Percentiles rank a stretch among this genome's conserved stretches.
phyloP scores from a whole-genome alignment of 2,113 vertebrate genomes.

The Nothocercus nigrocapillus region DNA sequence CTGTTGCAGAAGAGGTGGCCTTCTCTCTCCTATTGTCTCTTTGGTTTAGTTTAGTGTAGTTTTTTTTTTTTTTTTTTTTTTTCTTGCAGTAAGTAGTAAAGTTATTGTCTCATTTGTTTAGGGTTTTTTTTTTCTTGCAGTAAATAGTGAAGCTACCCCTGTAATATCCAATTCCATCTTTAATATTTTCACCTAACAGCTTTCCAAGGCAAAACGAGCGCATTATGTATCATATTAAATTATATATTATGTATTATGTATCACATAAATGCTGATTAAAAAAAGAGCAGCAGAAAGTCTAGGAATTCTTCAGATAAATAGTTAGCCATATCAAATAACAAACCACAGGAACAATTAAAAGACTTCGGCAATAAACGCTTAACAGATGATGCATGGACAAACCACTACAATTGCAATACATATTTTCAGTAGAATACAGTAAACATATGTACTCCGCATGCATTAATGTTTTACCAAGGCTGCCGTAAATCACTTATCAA shows the following conservation, averaged over 20 bases:
- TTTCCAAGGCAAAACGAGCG: not conserved
- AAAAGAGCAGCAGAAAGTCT: not conserved
- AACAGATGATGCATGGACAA: slow-evolving; percentile 11
- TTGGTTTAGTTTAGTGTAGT: not conserved
- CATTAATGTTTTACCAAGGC: slow-evolving; percentile 24
- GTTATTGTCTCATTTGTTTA: not conserved
- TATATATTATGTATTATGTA: no score
- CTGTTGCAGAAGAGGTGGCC: not conserved
- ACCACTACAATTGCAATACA: slow-evolving; percentile 30
- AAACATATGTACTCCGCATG: slow-evolving; percentile 6
- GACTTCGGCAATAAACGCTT: slow-evolving; percentile 38
- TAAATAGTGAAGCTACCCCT: not conserved
- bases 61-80: not conserved
- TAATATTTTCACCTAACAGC: not conserved
- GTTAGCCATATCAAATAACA: slow-evolving; percentile 4
- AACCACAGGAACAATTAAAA: slow-evolving; percentile 51
- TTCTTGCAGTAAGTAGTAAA: not conserved
- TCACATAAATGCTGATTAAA: not conserved
- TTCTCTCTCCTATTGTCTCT: not conserved
- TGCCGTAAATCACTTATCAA: slow-evolving; percentile 64
- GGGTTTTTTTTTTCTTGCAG: no score
- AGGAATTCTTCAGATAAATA: not conserved
- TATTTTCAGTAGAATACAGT: slow-evolving; percentile 45
- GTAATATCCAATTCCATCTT: not conserved
- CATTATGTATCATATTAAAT: not conserved